Conservation (phyloP, 1,140 invertebrate genomes). For the Drosophila paulistorum region DNA sequence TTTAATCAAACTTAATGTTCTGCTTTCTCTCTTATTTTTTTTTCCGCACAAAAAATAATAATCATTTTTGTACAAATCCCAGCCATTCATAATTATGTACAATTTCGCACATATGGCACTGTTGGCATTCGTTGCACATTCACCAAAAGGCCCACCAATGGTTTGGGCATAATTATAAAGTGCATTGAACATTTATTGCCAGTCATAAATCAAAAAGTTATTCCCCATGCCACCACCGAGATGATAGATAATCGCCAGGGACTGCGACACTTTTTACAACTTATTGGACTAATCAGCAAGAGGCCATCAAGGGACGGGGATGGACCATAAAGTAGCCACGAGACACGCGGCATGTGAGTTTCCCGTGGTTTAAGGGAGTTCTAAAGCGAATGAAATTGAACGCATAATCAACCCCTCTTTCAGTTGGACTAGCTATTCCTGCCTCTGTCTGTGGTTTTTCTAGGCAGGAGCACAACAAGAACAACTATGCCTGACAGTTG, state of each 20-base stretch:
- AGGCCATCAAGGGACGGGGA: slow-evolving; percentile 19
- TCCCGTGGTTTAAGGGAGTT: slow-evolving; percentile 17
- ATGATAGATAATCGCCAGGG: slow-evolving; percentile 64
- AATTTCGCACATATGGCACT: slow-evolving; percentile 66
- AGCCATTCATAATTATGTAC: slow-evolving; percentile 49
- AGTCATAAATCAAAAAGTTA: slow-evolving; percentile 82
- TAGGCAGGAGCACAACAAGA: slow-evolving; percentile 17
- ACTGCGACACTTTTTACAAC: slow-evolving; percentile 79
- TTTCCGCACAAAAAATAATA: slow-evolving; percentile 22
- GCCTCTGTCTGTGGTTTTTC: slow-evolving; percentile 19
- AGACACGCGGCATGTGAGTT: slow-evolving; percentile 74
- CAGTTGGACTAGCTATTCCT: slow-evolving; percentile 37
- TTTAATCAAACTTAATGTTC: neutral
- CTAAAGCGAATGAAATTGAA: slow-evolving; percentile 18
- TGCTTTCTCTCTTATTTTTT: slow-evolving; percentile 1
- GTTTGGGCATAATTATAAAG: slow-evolving; percentile 73
- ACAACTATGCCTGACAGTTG: slow-evolving; percentile 65
- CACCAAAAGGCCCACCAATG: slow-evolving; percentile 6
- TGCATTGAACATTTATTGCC: slow-evolving; percentile 79
- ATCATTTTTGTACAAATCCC: slow-evolving; percentile 12
- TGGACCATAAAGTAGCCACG: slow-evolving; percentile 46
- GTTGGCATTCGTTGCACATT: slow-evolving; percentile 41
- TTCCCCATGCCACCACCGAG: neutral
- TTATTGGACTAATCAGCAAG: slow-evolving; percentile 78
- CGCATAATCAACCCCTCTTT: slow-evolving; percentile 48